These are phyloP conservation scores for Danio choprae DNA, from an alignment of 2,797 vertebrate genomes.

Conservation along the genomic window DNA sequence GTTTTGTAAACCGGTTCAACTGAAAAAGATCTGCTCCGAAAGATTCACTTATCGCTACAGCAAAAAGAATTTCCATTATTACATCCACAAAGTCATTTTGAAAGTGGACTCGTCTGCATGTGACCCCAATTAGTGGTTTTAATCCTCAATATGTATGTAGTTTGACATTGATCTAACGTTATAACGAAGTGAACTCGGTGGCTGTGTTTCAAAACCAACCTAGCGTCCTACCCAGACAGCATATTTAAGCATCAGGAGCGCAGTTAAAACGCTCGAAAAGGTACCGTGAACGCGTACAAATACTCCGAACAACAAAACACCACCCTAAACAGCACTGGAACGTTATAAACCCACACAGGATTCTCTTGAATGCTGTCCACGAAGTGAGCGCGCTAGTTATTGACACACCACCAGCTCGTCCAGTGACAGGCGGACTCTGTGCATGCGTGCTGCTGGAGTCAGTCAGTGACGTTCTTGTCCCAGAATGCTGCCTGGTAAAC, in stretches of 20 bases:
- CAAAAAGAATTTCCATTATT: no score
- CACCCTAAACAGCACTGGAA: not conserved
- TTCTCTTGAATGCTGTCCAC: not conserved
- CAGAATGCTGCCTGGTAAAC: constrained; percentile 90
- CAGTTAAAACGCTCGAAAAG: not conserved
- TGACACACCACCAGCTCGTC: constrained; percentile 48
- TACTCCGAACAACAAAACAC: not conserved
- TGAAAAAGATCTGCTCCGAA: not conserved
- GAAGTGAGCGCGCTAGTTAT: not conserved
- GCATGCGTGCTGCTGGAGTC: constrained; percentile 64
- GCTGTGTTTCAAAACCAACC: constrained; percentile 14
- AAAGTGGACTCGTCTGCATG: not conserved
- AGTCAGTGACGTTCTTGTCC: constrained; percentile 78
- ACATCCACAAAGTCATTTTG: not conserved
- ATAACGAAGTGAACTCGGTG: not conserved
- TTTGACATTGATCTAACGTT: not conserved
- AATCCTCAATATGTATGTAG: not conserved
- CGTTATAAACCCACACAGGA: accelerated
- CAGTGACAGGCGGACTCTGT: constrained; percentile 55
- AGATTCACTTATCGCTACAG: not conserved
- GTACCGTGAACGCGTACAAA: not conserved
- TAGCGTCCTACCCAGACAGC: not conserved
- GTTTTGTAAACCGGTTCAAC: not conserved
- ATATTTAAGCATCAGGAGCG: not conserved
- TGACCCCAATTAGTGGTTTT: not conserved